Percentiles rank a stretch among this genome's conserved stretches.
Conservation (phyloP, 2,888 invertebrate genomes). For the Allygus modestus region DNA sequence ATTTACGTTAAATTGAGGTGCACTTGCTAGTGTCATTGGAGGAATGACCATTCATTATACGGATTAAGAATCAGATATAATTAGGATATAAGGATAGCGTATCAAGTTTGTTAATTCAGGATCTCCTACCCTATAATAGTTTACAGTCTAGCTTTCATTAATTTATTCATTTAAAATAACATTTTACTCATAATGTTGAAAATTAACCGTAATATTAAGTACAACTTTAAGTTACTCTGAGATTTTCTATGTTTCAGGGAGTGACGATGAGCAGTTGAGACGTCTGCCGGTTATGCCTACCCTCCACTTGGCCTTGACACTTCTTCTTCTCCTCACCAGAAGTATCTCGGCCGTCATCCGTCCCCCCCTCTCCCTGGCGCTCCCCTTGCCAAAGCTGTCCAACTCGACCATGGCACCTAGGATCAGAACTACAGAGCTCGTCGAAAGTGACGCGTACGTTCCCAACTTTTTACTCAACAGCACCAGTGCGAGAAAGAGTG, state of each 20-base stretch:
- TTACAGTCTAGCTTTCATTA: no score
- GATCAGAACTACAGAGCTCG: background rate
- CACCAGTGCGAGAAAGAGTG: background rate
- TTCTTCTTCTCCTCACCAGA: constrained; percentile 60
- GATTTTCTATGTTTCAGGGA: constrained; percentile 30
- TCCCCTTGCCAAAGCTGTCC: constrained; percentile 5
- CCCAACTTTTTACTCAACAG: background rate
- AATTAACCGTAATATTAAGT: no score
- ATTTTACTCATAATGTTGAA: no score
- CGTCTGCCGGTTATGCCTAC: constrained; percentile 47
- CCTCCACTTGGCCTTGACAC: constrained; percentile 1
- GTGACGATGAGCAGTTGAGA: constrained; percentile 26
- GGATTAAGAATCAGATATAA: no score
- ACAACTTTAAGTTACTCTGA: no score
- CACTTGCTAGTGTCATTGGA: no score
- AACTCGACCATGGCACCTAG: background rate
- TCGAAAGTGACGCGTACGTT: background rate
- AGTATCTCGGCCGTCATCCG: constrained; percentile 35
- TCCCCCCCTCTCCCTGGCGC: constrained; percentile 40
- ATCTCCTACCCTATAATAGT: no score
- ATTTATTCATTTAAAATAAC: no score
- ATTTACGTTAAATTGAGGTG: no score
- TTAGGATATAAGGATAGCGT: no score
- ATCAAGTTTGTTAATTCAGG: no score
- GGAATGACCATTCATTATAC: no score